Evolutionary conservation across 2,113 vertebrate species (phyloP).

Genomic region (Lucifuga dentata): DNA sequence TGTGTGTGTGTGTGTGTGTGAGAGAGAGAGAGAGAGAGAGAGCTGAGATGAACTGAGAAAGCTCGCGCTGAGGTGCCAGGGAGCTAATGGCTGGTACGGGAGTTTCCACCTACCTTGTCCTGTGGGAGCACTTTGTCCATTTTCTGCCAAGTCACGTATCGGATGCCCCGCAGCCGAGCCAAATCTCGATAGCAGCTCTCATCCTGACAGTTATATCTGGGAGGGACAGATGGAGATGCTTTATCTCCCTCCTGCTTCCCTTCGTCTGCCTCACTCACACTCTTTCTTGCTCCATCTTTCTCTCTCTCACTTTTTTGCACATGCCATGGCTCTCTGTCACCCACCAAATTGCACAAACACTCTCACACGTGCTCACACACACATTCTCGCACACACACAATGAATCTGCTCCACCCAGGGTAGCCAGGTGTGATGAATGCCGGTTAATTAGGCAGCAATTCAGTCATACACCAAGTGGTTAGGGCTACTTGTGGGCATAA

Average conservation of each 20-base stretch:
- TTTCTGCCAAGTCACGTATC: conserved; percentile 94
- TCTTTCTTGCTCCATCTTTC: conserved; percentile 19
- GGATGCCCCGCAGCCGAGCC: conserved; percentile 93
- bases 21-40: too few species aligned
- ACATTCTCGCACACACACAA: conserved; percentile 8
- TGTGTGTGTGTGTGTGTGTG: conserved; percentile 24
- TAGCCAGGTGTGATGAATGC: conserved; percentile 67
- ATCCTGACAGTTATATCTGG: conserved; percentile 97
- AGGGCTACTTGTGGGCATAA: conserved; percentile 44
- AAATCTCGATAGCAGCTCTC: conserved; percentile 96
- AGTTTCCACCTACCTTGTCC: conserved; percentile 88
- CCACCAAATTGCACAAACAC: conserved; percentile 26
- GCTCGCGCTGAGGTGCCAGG: conserved; percentile 5
- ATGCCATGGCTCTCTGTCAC: conserved; percentile 30
- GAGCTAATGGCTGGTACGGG: conserved; percentile 35
- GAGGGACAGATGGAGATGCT: conserved; percentile 59
- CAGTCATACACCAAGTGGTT: conserved; percentile 50
- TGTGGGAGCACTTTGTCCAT: conserved; percentile 93
- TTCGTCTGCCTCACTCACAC: conserved; percentile 44
- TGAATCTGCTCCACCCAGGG: conserved; percentile 25
- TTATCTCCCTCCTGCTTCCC: conserved; percentile 39
- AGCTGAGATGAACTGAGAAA: conserved; percentile 19
- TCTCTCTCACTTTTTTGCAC: background rate
- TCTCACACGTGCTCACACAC: background rate
- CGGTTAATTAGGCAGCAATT: conserved; percentile 77